Base-by-base conservation (phyloP, 2,888 invertebrate genomes). In the Ochropleura leucogaster region DNA sequence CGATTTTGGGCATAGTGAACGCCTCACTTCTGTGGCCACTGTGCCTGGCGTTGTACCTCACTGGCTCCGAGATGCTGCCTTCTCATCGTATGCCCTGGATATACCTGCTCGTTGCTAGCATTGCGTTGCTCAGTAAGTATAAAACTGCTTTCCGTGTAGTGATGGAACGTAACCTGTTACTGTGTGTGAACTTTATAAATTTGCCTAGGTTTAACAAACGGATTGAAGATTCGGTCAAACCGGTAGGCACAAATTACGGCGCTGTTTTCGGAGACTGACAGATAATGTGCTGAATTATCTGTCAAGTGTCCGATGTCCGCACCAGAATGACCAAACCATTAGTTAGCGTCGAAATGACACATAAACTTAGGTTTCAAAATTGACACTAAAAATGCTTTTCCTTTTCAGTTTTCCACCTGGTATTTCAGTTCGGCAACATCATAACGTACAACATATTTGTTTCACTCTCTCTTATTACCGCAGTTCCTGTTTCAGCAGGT, bases 401-500 rank as follows among this genome's bases (percentile, higher is more conserved):
- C 74, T 72, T 95, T 94, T 74, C 97, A 99, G 99, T 98, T 92
- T 99, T 99, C 92, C 99, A 99, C 94, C 97, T 99, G 93, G 97
- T 99, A 90, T 99, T 98, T 89, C 99, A 99, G 96, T 99, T 99
- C 94, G 99, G 99, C 88, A 98, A 99, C 88, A 98, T 98, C 80
- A 97, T 99, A 85, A 99, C 99, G 10, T 99, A 99, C 95, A 99
- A 99, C 92, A 97, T 99, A 90, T 99, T 99, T 96, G 98, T 99
- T 81, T 99, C 99, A 20, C 97, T 99, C 88, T 99, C 99, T 86
- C 97, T 99, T 88, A 98, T 99, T 87, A 98, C 99, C 70, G 98
- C 99, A 77, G 99, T 99, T 86, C 99, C 99, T 0, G 98, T 99
- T 74, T 99, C 99, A 79, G 99, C 99, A 94, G 99, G 99, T 99